Evolutionary conservation across 2,113 vertebrate genomes (phyloP).

Genomic region (Notiomystis cincta): DNA sequence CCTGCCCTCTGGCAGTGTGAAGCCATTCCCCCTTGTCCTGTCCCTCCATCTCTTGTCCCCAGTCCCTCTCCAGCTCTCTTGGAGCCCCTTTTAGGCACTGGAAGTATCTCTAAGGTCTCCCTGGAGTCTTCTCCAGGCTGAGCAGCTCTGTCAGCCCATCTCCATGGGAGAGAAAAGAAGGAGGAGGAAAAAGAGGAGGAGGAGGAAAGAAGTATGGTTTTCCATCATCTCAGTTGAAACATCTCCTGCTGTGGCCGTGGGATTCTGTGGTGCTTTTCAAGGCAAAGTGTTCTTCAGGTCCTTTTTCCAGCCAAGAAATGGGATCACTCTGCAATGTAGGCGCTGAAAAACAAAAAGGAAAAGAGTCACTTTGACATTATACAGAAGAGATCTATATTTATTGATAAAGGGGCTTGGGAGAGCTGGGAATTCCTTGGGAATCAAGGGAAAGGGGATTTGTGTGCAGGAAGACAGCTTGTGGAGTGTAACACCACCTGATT

Average conservation of each 20-base stretch:
- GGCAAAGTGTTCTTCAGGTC: background rate
- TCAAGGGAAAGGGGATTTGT: background rate
- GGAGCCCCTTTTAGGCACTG: background rate
- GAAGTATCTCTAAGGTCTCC: background rate
- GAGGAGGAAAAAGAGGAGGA: background rate
- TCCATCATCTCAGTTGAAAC: background rate
- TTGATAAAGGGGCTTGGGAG: background rate
- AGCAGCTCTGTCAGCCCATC: background rate
- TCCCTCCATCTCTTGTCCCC: accelerated
- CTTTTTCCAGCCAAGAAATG: background rate
- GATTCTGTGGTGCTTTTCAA: background rate
- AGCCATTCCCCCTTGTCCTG: background rate
- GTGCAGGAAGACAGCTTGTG: background rate
- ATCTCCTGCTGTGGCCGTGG: background rate
- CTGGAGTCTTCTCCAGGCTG: background rate
- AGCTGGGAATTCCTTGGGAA: background rate
- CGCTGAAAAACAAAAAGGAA: background rate
- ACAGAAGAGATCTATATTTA: background rate
- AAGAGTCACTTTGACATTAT: background rate
- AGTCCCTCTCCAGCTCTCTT: background rate
- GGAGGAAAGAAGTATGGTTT: background rate
- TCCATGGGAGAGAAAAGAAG: background rate
- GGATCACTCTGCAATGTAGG: background rate
- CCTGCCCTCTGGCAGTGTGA: background rate
- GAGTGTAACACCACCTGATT: background rate